Percentiles rank a stretch among this genome's conserved stretches.
Conservation (phyloP, 2,797 vertebrate species). For the Tenualosa ilisha region DNA sequence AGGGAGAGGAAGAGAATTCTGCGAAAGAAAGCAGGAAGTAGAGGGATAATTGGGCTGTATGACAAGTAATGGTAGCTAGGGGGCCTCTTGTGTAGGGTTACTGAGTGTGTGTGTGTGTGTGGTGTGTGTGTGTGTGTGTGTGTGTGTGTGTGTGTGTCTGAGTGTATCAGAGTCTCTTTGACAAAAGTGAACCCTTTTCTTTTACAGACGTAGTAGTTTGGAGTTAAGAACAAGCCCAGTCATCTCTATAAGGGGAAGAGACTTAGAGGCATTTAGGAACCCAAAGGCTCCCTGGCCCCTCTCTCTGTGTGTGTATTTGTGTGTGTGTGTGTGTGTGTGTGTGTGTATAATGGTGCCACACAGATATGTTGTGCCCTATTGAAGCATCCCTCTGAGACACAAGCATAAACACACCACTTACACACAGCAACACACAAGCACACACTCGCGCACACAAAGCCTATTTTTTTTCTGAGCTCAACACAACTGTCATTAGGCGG, state of each 20-base stretch:
- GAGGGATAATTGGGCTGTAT: slow-evolving; percentile 78
- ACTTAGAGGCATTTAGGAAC: neutral
- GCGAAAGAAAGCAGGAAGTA: slow-evolving; percentile 64
- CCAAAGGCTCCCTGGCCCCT: slow-evolving; percentile 3
- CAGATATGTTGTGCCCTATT: neutral
- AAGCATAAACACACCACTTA: neutral
- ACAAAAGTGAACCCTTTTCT: slow-evolving; percentile 70
- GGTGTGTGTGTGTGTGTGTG: slow-evolving; percentile 40
- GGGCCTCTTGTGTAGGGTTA: slow-evolving; percentile 59
- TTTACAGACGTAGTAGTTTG: slow-evolving; percentile 49
- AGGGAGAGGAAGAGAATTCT: slow-evolving; percentile 36
- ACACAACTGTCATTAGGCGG: neutral
- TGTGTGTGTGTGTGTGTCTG: slow-evolving; percentile 41
- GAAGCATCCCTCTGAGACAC: neutral
- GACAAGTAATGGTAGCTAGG: slow-evolving; percentile 74
- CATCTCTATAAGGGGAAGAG: slow-evolving; percentile 48
- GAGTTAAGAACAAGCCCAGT: slow-evolving; percentile 55
- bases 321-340: slow-evolving; percentile 51
- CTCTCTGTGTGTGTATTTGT: slow-evolving; percentile 37
- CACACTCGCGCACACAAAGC: neutral
- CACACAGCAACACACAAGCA: neutral
- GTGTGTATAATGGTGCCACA: slow-evolving; percentile 36
- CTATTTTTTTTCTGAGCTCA: neutral
- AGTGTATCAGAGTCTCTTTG: slow-evolving; percentile 34
- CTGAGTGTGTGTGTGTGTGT: slow-evolving; percentile 41